Evolutionary conservation across 2,797 vertebrate genomes (phyloP).

Genomic region (Urosaurus nigricauda): DNA sequence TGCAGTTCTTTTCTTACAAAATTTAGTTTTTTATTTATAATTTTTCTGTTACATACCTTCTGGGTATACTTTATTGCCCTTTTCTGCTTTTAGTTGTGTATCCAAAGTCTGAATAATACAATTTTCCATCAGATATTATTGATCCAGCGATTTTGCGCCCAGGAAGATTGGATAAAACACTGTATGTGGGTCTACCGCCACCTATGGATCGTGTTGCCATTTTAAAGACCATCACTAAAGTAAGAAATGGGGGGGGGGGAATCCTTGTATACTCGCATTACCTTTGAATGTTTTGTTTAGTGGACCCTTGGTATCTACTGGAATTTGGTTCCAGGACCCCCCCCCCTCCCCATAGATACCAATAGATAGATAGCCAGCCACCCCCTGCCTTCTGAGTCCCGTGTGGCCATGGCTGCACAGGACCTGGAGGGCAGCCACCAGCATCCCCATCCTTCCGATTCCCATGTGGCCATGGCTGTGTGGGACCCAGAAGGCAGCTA

Average conservation of each 20-base stretch:
- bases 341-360: no score
- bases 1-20: background rate
- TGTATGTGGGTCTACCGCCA: constrained; percentile 93
- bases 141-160: constrained; percentile 94
- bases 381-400: no score
- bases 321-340: no score
- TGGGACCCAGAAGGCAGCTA: no score
- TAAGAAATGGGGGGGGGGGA: constrained; percentile 69
- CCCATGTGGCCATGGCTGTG: no score
- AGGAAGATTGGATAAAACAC: constrained; percentile 93
- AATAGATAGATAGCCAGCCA: no score
- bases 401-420: no score
- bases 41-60: background rate
- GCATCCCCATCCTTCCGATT: no score
- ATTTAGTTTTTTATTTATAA: background rate
- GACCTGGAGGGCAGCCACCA: no score
- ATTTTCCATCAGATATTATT: constrained; percentile 87
- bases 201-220: constrained; percentile 90
- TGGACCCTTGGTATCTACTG: no score
- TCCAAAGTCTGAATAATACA: constrained; percentile 10
- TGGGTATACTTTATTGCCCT: background rate
- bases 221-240: constrained; percentile 93
- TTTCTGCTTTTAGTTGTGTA: background rate
- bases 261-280: background rate
- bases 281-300: background rate